Base-by-base conservation (phyloP, 2,888 invertebrate genomes). In the Drosophila prolongata region DNA sequence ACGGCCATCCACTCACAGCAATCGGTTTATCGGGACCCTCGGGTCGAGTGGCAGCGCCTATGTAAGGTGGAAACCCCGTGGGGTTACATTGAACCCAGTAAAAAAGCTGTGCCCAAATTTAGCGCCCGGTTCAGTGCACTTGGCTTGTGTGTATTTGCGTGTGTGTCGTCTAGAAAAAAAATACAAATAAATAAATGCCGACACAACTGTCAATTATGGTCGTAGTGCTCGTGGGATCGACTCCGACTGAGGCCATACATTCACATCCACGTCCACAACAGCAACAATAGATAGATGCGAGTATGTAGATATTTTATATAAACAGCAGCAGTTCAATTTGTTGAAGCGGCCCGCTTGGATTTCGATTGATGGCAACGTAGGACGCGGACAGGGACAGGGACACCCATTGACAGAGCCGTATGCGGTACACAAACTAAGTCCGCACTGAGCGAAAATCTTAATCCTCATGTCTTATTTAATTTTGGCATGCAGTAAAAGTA, bases 311-410 rank as follows among this genome's bases (percentile, higher is more conserved):
- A 54, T 67, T 59, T 59, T 74, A 61, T 70, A 71, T 68, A 81
- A 79, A 85, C 76, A 78, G 74, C 85, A 75, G 83, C 86, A 78
- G 86, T 85, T 82, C 76, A 78, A 81, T 78, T 83, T 85, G 86
- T 76, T 79, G 77, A 70, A 53, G 3, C 49, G 61, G 61, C 46
- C 72, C 60, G 76, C 54, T 71, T 52, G 65, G 68, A 42, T 64
- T 71, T 70, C 77, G 79, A 74, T 85, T 79, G 85, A 76, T 81
- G 85, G 82, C 78, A 62, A 68, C 61, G 71, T 78, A 76, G 76
- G 77, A 78, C 66, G 64, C 56, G 61, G 42, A 68, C 69, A 55
- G 55, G 57, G 47, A 70, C 69, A 46, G 55, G 57, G 67, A 75
- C 70, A 62, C 84, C 79, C 77, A 79, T 78, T 83, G 78, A 69